A percentile compares a stretch with the other conserved stretches of the same genome.
Conservation (phyloP, 2,888 invertebrate species). For the Chydorus sphaericus region DNA sequence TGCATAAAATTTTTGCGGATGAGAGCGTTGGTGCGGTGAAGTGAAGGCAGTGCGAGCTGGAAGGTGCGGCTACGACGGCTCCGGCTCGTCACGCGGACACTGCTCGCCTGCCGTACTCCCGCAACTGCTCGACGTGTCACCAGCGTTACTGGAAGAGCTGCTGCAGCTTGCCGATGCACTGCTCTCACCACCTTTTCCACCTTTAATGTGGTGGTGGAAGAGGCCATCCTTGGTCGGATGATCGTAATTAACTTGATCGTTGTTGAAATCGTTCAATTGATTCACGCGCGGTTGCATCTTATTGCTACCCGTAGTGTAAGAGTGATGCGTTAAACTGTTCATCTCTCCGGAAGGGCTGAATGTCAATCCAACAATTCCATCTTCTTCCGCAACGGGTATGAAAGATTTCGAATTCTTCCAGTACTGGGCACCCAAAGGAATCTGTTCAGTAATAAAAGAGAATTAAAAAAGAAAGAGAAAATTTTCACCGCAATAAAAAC, state of each 20-base stretch:
- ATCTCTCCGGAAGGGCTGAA: constrained; percentile 35
- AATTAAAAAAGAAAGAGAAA: neutral
- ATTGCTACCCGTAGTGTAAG: neutral
- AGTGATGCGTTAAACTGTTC: constrained; percentile 8
- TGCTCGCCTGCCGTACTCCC: constrained; percentile 1
- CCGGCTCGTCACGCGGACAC: neutral
- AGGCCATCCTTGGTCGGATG: neutral
- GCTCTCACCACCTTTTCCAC: neutral
- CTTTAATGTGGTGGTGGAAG: neutral
- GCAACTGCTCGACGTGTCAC: constrained; percentile 3
- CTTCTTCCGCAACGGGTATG: constrained; percentile 47
- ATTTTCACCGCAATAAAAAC: neutral
- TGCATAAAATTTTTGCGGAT: constrained; percentile 75
- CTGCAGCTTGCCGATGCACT: neutral
- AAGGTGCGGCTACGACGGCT: constrained; percentile 10
- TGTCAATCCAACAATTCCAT: constrained; percentile 71
- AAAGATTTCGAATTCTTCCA: constrained; percentile 13
- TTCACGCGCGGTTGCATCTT: neutral
- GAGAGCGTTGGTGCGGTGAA: constrained; percentile 37
- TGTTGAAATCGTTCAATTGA: constrained; percentile 7
- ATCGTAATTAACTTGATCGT: neutral
- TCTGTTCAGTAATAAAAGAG: neutral
- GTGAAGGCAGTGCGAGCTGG: constrained; percentile 8
- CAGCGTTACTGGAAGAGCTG: constrained; percentile 5
- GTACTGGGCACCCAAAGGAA: constrained; percentile 7